Percentiles rank a stretch among this genome's conserved stretches.
phyloP scores from a whole-genome alignment of 2,797 vertebrate genomes.

The Sylvia borin region DNA sequence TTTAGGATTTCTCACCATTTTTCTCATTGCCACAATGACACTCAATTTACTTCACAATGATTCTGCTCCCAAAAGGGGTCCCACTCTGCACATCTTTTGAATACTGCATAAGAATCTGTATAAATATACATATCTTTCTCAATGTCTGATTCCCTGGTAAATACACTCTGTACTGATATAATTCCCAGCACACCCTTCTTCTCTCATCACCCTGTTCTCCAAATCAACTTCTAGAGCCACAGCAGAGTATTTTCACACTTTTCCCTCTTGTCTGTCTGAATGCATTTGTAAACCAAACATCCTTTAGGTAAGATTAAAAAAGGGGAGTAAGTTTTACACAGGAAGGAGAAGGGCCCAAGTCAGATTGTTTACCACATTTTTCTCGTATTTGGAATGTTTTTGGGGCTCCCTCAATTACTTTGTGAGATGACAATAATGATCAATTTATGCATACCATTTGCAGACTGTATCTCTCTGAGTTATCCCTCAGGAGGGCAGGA shows the following conservation, averaged over 20 bases:
- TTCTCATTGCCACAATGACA: not conserved
- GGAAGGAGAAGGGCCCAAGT: not conserved
- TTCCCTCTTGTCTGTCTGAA: rapidly evolving
- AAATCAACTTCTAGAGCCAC: not conserved
- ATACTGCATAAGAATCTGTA: not conserved
- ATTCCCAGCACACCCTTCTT: not conserved
- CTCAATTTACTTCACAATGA: not conserved
- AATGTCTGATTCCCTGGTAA: not conserved
- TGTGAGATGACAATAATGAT: not conserved
- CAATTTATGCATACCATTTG: not conserved
- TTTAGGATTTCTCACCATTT: not conserved
- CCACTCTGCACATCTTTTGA: not conserved
- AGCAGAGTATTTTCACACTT: not conserved
- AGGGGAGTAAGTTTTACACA: not conserved
- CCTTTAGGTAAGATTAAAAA: not conserved
- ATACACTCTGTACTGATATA: not conserved
- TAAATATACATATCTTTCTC: not conserved
- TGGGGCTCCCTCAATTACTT: not conserved
- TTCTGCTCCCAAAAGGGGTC: not conserved
- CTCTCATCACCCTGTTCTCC: not conserved
- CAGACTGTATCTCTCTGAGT: too few species aligned
- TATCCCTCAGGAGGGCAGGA: not conserved
- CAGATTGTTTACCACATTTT: not conserved
- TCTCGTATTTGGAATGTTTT: not conserved
- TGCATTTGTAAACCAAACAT: not conserved